Evolutionary conservation across 2,113 vertebrate species (phyloP), one percentile per base, ranked within the genome.

Genomic region (Mandrillus leucophaeus): DNA sequence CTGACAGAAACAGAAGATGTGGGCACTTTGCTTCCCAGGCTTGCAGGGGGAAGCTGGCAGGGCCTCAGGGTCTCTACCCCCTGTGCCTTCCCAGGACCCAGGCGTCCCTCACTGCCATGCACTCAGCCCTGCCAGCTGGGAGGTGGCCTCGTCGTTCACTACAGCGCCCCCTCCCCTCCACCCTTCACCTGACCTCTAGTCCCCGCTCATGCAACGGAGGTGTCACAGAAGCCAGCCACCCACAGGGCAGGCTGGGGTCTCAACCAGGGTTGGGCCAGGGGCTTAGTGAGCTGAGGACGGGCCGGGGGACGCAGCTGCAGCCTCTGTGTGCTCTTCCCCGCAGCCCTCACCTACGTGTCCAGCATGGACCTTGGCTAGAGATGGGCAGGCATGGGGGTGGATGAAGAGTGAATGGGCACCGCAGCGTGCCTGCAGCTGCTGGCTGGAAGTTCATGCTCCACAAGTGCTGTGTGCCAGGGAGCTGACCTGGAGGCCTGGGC

Each of bases 321-420:
- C 45, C 30, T 48, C 25, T 14, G 80, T 14, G 72, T 82, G 81
- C 32, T 79, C 38, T 70, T 40, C 11, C 38, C 80, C 59, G 9
- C 3, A 30, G 73, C n/a, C 75, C 57, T 48, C 0, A 11, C 52
- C 66, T 38, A 38, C 16, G 57, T 17, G 68, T 76, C 11, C 7
- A 22, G 7, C 27, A 1, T 5, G 12, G 61, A 20, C 8, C 43
- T 40, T 6, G 13, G 38, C 59, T 20, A 0, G 30, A 66, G 27
- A n/a, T 0, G 1, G n/a, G n/a, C 6, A 72, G 81, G 43, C 35
- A 16, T 38, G 0, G 1, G 38, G 18, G 8, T 0, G 4, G 85
- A 3, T 12, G 3, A 57, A 40, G 48, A 72, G 43, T 1, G 45
- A 38, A 20, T 2, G 32, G 76, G 43, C 45, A 30, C 45, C 35